Percentiles rank a stretch among this genome's conserved stretches.
Evolutionary conservation across 2,797 vertebrate genomes (phyloP).

Genomic region (Vultur gryphus): DNA sequence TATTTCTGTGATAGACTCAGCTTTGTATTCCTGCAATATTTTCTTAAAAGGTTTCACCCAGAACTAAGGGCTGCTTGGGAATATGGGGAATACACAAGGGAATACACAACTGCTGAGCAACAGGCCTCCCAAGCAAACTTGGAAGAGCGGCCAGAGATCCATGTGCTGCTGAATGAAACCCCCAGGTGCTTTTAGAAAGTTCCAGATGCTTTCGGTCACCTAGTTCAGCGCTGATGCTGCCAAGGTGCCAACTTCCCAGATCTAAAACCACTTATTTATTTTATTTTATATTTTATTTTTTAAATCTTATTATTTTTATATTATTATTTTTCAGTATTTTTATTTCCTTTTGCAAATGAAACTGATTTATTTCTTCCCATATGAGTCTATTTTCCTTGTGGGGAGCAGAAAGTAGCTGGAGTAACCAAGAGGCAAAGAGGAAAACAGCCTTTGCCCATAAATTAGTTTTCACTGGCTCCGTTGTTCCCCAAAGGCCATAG

Average conservation of each 20-base stretch:
- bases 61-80: neutral
- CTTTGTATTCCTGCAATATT: neutral
- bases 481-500: neutral
- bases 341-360: neutral
- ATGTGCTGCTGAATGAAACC: neutral
- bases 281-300: neutral
- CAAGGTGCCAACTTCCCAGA: neutral
- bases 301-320: neutral
- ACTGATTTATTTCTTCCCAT: neutral
- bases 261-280: neutral
- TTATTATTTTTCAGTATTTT: neutral
- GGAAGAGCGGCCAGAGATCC: fast-evolving
- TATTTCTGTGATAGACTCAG: neutral
- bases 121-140: neutral
- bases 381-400: neutral
- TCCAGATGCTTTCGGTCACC: neutral
- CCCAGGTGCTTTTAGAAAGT: neutral
- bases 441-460: neutral
- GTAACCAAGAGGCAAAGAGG: neutral
- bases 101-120: neutral
- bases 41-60: neutral
- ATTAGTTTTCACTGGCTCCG: constrained; percentile 12
- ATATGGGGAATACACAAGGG: neutral
- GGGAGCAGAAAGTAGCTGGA: neutral
- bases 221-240: neutral